Percentiles rank a stretch among this genome's conserved stretches.
These are phyloP conservation scores for Hypercompe scribonia DNA, from an alignment of 2,888 invertebrate genomes.

Conservation along the genomic window DNA sequence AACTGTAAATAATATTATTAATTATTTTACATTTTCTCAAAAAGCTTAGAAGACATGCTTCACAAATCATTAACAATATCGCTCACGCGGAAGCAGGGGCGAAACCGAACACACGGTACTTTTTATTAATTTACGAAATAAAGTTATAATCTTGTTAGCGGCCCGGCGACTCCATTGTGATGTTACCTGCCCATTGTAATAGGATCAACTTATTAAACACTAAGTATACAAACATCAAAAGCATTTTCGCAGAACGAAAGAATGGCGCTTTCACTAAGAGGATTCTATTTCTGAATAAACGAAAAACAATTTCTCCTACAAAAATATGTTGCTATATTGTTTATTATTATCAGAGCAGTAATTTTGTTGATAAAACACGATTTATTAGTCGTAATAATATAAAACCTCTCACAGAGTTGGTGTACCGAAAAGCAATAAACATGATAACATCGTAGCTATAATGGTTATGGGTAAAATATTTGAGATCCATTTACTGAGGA, in stretches of 20 bases:
- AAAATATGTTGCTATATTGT: constrained; percentile 35
- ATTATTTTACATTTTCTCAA: constrained; percentile 7
- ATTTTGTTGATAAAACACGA: constrained; percentile 42
- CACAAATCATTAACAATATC: constrained; percentile 57
- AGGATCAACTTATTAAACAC: constrained; percentile 87
- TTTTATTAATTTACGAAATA: constrained; percentile 85
- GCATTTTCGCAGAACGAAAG: constrained; percentile 74
- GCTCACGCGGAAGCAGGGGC: constrained; percentile 54
- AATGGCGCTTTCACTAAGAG: constrained; percentile 79
- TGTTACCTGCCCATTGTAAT: constrained; percentile 85
- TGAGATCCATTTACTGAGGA: constrained; percentile 83
- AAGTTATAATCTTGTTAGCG: constrained; percentile 86
- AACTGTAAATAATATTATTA: neutral
- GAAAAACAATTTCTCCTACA: constrained; percentile 26
- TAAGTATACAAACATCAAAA: constrained; percentile 86
- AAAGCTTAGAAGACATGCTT: constrained; percentile 43
- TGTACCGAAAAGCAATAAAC: constrained; percentile 73
- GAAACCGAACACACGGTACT: constrained; percentile 70
- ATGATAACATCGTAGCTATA: constrained; percentile 74
- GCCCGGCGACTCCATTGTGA: constrained; percentile 77
- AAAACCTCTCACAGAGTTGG: constrained; percentile 44
- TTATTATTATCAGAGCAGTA: constrained; percentile 33
- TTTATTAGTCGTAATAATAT: constrained; percentile 50
- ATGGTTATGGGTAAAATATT: constrained; percentile 81
- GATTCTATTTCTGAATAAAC: constrained; percentile 63